Evolutionary conservation across 2,113 vertebrate species (phyloP), one percentile per base, ranked within the genome.

Genomic region (Catharus minimus): DNA sequence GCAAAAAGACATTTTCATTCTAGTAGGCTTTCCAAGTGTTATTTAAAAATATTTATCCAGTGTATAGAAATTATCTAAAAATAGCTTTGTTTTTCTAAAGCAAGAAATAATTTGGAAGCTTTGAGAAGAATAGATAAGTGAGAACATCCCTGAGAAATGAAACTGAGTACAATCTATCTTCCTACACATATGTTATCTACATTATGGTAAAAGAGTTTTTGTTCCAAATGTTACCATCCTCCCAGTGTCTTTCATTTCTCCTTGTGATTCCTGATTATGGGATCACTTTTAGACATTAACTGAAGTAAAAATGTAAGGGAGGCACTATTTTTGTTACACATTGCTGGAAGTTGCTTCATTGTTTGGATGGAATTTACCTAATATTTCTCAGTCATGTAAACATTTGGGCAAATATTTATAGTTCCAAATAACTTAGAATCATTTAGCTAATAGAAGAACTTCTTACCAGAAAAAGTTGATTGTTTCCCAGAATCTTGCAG

Each of bases 331-430:
- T 86, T 77, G 68, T 93, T 89, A 77, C 74, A 82, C 46, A 68
- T 90, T 89, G 52, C 86, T 90, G 60, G 62, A 79, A 86, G 24
- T 92, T 95, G 82, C 93, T 81, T 89, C 80, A 88, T n/a, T 82
- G 44, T 95, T 91, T 82, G 94, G 62, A 46, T 69, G 60, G 71
- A 90, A 76, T 78, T 71, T 88, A 36, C 61, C n/a, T 82, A 52
- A 79, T 23, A 10, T 64, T 88, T 92, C 50, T 80, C 83, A 77
- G 80, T 80, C 84, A 57, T 61, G 26, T 84, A 94, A 96, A 91
- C 43, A 53, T 57, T 66, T 72, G 27, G 33, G 47, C 62, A 86
- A 91, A 93, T 87, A 80, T 69, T 81, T 57, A 27, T 75, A 60
- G 33, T 80, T 86, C 85, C 38, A 82, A 88, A 62, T 86, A 89